Percentiles rank a stretch among this genome's conserved stretches.
Evolutionary conservation across 2,888 invertebrate genomes (phyloP).

Genomic region (Dynastes hyllus): DNA sequence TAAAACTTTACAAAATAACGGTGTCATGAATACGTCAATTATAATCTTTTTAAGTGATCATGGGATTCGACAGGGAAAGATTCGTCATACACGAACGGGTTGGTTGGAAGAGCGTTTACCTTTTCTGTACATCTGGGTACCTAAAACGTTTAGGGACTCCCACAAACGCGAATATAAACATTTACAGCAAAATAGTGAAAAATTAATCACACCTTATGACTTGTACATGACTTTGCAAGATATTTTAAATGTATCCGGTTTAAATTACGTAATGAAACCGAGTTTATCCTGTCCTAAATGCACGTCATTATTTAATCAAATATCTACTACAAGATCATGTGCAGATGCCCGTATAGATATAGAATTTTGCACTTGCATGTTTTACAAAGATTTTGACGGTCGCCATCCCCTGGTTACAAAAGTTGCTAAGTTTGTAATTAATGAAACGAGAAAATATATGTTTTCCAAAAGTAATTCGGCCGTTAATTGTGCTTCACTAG

Average conservation of each 20-base stretch:
- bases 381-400: conserved; percentile 72
- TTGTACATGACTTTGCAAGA: conserved; percentile 83
- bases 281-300: conserved; percentile 77
- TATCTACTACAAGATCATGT: conserved; percentile 78
- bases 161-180: conserved; percentile 75
- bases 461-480: conserved; percentile 51
- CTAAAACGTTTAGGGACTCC: conserved; percentile 75
- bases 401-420: conserved; percentile 73
- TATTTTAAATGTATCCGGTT: conserved; percentile 74
- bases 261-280: conserved; percentile 60
- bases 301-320: conserved; percentile 76
- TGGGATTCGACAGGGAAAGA: conserved; percentile 84
- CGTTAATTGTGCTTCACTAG: conserved; percentile 64
- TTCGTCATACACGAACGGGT: conserved; percentile 79
- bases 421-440: conserved; percentile 73
- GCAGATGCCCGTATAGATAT: conserved; percentile 78
- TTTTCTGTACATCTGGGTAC: conserved; percentile 81
- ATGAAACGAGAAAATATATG: conserved; percentile 56
- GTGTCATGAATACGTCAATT: conserved; percentile 79
- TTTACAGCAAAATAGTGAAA: conserved; percentile 77
- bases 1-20: conserved; percentile 74
- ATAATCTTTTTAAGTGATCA: conserved; percentile 86
- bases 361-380: conserved; percentile 85
- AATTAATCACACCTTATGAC: conserved; percentile 85
- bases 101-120: conserved; percentile 88